Conservation (phyloP, 2,888 invertebrate genomes). For the Drosophila melanosoma region DNA sequence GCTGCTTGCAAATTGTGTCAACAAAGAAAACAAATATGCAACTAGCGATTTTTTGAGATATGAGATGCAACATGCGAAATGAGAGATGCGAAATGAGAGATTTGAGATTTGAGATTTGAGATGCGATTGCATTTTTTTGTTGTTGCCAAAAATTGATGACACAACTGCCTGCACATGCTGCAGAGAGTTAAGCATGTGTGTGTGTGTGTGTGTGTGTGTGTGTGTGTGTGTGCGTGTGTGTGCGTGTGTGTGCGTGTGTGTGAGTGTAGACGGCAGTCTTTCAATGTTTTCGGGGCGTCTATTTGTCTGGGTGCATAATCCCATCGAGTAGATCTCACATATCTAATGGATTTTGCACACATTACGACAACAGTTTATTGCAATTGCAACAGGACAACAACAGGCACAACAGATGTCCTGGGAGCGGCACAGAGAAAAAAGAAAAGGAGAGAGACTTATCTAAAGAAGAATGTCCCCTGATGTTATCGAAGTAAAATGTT, state of each 20-base stretch:
- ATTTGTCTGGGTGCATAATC: constrained; percentile 53
- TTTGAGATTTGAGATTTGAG: not conserved
- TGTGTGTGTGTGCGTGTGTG: not conserved
- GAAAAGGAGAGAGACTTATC: not conserved
- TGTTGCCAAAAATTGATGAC: constrained; percentile 2
- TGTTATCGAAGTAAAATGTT: constrained; percentile 53
- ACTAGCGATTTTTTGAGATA: not conserved
- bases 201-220: not conserved
- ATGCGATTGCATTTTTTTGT: constrained; percentile 1
- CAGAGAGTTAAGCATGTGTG: constrained; percentile 3
- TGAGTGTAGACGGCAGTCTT: not conserved
- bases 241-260: not conserved
- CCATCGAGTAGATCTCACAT: constrained; percentile 71
- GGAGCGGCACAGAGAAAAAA: not conserved
- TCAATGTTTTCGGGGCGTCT: constrained; percentile 13
- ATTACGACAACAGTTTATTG: constrained; percentile 41
- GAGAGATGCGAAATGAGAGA: constrained; percentile 3
- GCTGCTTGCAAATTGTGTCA: constrained; percentile 21
- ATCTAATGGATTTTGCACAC: constrained; percentile 78
- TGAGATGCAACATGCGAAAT: not conserved
- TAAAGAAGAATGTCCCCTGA: constrained; percentile 41
- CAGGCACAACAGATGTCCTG: constrained; percentile 45
- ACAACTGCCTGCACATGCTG: constrained; percentile 23
- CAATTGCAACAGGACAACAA: constrained; percentile 49
- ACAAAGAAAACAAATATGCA: constrained; percentile 5